A percentile compares a stretch with the other conserved stretches of the same genome.
Evolutionary conservation across 1,140 invertebrate genomes (phyloP).

Genomic region (Drosophila littoralis): DNA sequence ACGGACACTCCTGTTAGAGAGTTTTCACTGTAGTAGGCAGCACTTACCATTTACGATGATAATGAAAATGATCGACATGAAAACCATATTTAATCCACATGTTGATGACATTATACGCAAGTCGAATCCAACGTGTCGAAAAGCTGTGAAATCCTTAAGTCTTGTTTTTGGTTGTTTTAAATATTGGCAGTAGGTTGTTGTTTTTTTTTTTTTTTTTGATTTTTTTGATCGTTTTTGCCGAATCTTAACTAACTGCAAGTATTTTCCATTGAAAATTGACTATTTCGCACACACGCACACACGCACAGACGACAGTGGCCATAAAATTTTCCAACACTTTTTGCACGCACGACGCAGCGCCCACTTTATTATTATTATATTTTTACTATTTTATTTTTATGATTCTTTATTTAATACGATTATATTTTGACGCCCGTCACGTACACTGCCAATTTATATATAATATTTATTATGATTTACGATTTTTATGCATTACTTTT

Average conservation of each 20-base stretch:
- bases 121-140: conserved; percentile 68
- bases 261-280: conserved; percentile 49
- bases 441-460: conserved; percentile 24
- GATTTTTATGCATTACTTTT: conserved; percentile 36
- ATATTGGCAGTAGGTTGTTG: conserved; percentile 10
- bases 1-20: too few relatives aligned
- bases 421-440: conserved; percentile 38
- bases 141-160: conserved; percentile 31
- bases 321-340: conserved; percentile 57
- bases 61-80: conserved; percentile 84
- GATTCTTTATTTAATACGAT: conserved; percentile 13
- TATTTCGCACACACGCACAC: conserved; percentile 17
- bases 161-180: conserved; percentile 8
- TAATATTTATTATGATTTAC: conserved; percentile 28
- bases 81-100: conserved; percentile 84
- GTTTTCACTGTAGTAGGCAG: too few relatives aligned
- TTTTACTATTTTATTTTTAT: conserved; percentile 18
- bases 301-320: conserved; percentile 19
- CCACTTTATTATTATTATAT: conserved; percentile 26
- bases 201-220: conserved; percentile 7
- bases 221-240: neutral
- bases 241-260: conserved; percentile 14
- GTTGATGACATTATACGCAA: conserved; percentile 83
- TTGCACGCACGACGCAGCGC: conserved; percentile 49
- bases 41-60: conserved; percentile 84